Conservation (phyloP, 2,888 invertebrate genomes). For the Drosophila sordidula region DNA sequence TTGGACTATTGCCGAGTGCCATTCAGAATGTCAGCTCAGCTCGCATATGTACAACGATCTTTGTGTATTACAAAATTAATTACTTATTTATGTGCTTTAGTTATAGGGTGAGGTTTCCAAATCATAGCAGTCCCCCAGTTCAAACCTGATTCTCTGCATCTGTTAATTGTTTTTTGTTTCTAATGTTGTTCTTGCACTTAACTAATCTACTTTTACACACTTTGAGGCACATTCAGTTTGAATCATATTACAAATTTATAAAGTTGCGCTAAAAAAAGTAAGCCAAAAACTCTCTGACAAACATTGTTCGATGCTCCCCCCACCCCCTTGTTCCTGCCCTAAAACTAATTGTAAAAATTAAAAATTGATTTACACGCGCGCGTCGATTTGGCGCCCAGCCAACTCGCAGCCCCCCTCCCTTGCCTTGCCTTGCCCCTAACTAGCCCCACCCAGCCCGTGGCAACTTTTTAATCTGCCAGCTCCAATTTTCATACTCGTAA, state of each 20-base stretch:
- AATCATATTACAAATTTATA: slow-evolving; percentile 72
- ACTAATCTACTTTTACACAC: slow-evolving; percentile 61
- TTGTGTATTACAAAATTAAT: slow-evolving; percentile 11
- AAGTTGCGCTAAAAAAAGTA: slow-evolving; percentile 44
- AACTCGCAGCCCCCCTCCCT: slow-evolving; percentile 9
- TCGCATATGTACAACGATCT: slow-evolving; percentile 38
- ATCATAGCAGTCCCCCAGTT: neutral
- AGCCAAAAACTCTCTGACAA: slow-evolving; percentile 8
- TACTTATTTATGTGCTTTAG: slow-evolving; percentile 1
- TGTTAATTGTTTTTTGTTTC: neutral
- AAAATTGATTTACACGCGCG: slow-evolving; percentile 69
- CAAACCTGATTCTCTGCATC: neutral
- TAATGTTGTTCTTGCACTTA: slow-evolving; percentile 29
- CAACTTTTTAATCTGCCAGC: slow-evolving; percentile 35
- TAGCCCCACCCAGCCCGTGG: neutral
- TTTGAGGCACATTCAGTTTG: slow-evolving; percentile 81
- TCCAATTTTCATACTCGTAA: slow-evolving; percentile 17
- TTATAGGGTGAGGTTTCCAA: neutral
- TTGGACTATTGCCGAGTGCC: slow-evolving; percentile 58
- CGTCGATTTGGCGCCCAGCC: slow-evolving; percentile 41
- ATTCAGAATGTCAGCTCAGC: slow-evolving; percentile 44
- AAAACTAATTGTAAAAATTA: slow-evolving; percentile 76
- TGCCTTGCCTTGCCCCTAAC: no score
- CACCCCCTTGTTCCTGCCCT: slow-evolving; percentile 5
- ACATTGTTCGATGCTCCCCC: slow-evolving; percentile 7